phyloP scores from a whole-genome alignment of 1,140 invertebrate species.

The Argopecten irradians region DNA sequence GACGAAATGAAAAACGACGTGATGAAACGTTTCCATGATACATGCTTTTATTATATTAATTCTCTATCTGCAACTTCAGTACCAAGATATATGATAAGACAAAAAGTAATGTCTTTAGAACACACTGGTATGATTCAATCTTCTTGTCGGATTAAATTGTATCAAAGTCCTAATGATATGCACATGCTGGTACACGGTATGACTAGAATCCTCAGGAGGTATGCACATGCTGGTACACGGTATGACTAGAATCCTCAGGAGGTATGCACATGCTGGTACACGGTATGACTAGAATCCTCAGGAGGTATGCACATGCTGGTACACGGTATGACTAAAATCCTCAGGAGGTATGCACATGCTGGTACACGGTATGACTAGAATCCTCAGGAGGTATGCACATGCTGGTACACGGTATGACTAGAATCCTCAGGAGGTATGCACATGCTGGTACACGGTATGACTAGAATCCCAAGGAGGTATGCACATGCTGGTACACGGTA shows the following conservation, averaged over 20 bases:
- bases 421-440: neutral
- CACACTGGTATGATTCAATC: too few relatives aligned
- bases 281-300: neutral
- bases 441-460: neutral
- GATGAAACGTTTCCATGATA: too few relatives aligned
- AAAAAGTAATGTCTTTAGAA: too few relatives aligned
- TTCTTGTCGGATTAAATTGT: neutral
- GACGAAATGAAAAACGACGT: too few relatives aligned
- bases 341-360: neutral
- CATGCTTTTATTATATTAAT: too few relatives aligned
- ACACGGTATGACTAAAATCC: too few relatives aligned
- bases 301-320: too few relatives aligned
- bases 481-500: neutral
- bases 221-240: neutral
- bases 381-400: neutral
- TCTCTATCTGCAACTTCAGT: too few relatives aligned
- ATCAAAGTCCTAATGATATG: neutral
- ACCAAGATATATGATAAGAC: too few relatives aligned
- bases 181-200: neutral
- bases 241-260: neutral
- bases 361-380: neutral
- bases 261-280: neutral
- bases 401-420: neutral
- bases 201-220: neutral
- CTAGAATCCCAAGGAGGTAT: neutral